Conservation (phyloP, 1,140 invertebrate species). For the Myzus persicae region DNA sequence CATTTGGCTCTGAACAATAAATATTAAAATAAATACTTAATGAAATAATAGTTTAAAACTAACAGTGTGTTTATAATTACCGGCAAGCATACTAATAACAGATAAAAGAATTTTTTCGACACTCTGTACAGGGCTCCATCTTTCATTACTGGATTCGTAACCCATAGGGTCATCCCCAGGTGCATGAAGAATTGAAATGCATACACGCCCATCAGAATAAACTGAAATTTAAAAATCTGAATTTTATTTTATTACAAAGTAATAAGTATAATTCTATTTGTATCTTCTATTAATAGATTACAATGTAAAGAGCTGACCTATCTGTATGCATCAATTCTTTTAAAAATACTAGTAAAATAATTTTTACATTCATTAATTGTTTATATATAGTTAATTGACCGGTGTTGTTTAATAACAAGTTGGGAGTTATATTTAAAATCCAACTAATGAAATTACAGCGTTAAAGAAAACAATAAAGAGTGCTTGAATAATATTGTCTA, state of each 20-base stretch:
- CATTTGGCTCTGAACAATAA: constrained; percentile 84
- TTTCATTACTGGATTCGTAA: constrained; percentile 96
- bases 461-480: too few relatives aligned
- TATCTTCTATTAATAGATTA: not conserved
- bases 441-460: not conserved
- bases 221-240: constrained; percentile 68
- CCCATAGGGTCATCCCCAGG: constrained; percentile 99
- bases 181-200: constrained; percentile 99
- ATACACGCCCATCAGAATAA: constrained; percentile 95
- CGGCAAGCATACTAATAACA: constrained; percentile 97
- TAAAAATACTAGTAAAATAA: too few relatives aligned
- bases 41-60: not conserved
- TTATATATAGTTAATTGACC: not conserved
- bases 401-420: not conserved
- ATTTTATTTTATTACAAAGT: not conserved
- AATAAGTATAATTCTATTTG: not conserved
- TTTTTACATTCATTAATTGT: too few relatives aligned
- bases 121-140: constrained; percentile 98
- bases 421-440: not conserved
- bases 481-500: not conserved
- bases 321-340: too few relatives aligned
- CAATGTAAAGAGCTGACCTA: not conserved
- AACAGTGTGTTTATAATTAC: constrained; percentile 64
- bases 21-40: constrained; percentile 26
- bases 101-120: constrained; percentile 99